Conservation (phyloP, 1,140 invertebrate genomes). For the Cephus cinctus region DNA sequence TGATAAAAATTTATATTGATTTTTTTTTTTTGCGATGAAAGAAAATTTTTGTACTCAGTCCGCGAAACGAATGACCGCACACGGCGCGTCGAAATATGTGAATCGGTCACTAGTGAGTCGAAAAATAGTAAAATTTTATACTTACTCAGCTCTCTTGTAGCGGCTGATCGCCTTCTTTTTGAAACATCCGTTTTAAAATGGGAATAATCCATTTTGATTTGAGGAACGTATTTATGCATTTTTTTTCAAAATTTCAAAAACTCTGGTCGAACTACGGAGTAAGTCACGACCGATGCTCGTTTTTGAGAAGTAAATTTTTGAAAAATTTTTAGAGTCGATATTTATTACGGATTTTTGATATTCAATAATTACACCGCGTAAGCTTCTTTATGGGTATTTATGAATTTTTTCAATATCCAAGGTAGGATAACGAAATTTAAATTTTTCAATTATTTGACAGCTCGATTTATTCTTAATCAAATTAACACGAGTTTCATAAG, state of each 20-base stretch:
- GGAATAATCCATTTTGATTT: conserved; percentile 43
- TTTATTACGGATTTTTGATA: no score
- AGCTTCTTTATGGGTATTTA: no score
- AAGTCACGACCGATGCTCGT: no score
- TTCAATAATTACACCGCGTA: no score
- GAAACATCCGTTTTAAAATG: conserved; percentile 45
- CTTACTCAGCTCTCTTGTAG: conserved; percentile 51
- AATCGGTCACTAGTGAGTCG: no score
- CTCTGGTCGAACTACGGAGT: no score
- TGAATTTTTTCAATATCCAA: no score
- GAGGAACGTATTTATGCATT: conserved; percentile 19
- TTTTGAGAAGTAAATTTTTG: neutral
- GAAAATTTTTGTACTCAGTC: neutral
- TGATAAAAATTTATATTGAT: neutral
- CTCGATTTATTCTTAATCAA: no score
- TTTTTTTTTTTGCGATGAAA: neutral
- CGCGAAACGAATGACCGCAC: conserved; percentile 4
- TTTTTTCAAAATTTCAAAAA: neutral
- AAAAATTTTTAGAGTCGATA: neutral
- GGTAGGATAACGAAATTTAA: no score
- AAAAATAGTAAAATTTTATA: conserved; percentile 5
- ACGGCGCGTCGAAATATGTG: no score
- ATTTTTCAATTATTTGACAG: no score
- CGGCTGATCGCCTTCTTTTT: conserved; percentile 38
- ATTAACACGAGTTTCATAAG: no score